Base-by-base conservation (phyloP, 2,797 vertebrate genomes). In the Alfaro cultratus region DNA sequence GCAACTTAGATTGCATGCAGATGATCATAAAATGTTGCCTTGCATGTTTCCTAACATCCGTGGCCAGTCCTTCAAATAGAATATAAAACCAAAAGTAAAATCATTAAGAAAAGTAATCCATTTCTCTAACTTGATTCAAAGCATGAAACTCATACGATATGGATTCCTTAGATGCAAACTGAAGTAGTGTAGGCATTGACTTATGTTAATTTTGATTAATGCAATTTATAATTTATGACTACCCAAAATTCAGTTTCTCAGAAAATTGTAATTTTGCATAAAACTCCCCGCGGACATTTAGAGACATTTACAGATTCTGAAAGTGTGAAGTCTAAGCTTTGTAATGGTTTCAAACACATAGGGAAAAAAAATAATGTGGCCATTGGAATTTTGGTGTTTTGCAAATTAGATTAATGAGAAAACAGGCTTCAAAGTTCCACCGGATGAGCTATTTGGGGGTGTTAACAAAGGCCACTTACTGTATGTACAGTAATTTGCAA, bases 1-100 rank as follows among this genome's bases (percentile, higher is more conserved):
- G 11, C 34, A 81, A 85, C 85, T 80, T 82, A 78, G 64, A 83
- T 79, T 81, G 71, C 13, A 68, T 51, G 41, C 10, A 83, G 80
- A 86, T 82, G 55, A 60, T 80, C 85, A 83, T 60, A 36, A 73
- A 51, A n/a, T 75, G 68, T 75, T 76, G 78, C 57, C 11, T 77
- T 49, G 83, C 43, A 80, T 29, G 1, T 12, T 53, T 60, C 80
- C 80, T 41, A 57, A 62, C 81, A 75, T 78, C 71, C 53, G 75
- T 76, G 71, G 72, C 68, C 74, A 26, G 64, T 70, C 13, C 70
- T 77, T 79, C 53, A 64, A 49, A 81, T 74, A 49, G 51, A 80
- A 77, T 80, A 41, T 12, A 72, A 75, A 78, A 62, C n/a, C 77
- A 78, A 51, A 49, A 80, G 74, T 73, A 64, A 64, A 36, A 64